Percentiles rank a stretch among this genome's conserved stretches.
These are phyloP conservation scores for Zosterops borbonicus DNA, from an alignment of 2,113 vertebrate species.

Conservation along the genomic window DNA sequence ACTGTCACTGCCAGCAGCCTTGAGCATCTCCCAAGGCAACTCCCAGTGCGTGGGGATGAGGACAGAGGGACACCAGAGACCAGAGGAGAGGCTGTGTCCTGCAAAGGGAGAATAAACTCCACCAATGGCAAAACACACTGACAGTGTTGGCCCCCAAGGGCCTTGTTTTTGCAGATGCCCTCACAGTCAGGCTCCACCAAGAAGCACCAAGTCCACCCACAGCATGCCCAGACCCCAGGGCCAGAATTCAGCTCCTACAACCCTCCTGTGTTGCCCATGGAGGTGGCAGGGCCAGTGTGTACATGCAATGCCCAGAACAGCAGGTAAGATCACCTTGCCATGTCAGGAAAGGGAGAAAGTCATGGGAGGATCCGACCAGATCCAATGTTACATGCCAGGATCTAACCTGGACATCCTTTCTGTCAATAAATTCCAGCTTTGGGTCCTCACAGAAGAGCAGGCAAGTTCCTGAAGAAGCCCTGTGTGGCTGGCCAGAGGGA, in stretches of 20 bases:
- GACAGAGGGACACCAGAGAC: background rate
- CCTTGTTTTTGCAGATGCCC: background rate
- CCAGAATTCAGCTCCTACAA: background rate
- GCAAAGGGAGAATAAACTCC: background rate
- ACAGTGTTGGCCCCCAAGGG: background rate
- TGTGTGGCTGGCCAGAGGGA: background rate
- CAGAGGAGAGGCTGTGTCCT: background rate
- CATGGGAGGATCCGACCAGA: background rate
- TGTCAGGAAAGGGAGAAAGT: background rate
- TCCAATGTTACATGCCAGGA: background rate
- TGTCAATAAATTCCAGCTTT: background rate
- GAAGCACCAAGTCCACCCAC: background rate
- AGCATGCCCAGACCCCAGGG: background rate
- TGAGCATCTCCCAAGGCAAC: background rate
- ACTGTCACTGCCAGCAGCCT: background rate
- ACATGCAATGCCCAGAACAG: background rate
- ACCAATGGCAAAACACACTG: background rate
- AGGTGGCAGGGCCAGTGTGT: background rate
- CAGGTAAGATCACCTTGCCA: background rate
- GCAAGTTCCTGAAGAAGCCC: background rate
- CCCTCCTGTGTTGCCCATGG: accelerated
- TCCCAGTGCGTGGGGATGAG: background rate
- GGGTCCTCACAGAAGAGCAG: background rate
- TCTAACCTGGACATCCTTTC: background rate
- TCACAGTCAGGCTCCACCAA: background rate